Conservation (phyloP, 2,888 invertebrate species). For the Nemurella pictetii region DNA sequence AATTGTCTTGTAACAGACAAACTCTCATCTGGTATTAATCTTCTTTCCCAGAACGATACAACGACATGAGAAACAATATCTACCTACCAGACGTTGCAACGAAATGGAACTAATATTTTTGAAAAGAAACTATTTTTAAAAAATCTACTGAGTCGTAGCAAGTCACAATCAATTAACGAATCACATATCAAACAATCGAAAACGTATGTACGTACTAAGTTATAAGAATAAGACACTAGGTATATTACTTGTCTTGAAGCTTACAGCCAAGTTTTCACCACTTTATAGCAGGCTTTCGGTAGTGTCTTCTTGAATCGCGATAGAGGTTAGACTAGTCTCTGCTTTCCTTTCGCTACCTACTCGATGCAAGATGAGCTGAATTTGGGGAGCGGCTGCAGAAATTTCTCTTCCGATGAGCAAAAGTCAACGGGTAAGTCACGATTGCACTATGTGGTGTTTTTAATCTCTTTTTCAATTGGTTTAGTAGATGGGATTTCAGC, state of each 20-base stretch:
- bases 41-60: neutral
- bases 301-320: neutral
- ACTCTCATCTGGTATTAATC: too few relatives aligned
- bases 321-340: neutral
- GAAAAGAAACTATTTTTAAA: neutral
- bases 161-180: neutral
- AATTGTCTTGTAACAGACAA: too few relatives aligned
- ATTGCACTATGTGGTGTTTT: too few relatives aligned
- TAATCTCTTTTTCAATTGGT: too few relatives aligned
- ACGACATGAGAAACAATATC: neutral
- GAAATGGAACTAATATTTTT: conserved; percentile 2
- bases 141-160: neutral
- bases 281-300: neutral
- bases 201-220: neutral
- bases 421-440: conserved; percentile 9
- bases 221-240: neutral
- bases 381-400: neutral
- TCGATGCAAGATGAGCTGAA: neutral
- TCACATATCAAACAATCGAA: neutral
- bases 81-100: neutral
- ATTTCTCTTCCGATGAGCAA: neutral
- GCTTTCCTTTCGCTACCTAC: neutral
- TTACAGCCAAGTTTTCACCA: neutral
- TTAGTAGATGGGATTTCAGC: too few relatives aligned
- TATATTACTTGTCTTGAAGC: neutral